Conservation (phyloP, 2,797 vertebrate genomes). For the Lagodon rhomboides region DNA sequence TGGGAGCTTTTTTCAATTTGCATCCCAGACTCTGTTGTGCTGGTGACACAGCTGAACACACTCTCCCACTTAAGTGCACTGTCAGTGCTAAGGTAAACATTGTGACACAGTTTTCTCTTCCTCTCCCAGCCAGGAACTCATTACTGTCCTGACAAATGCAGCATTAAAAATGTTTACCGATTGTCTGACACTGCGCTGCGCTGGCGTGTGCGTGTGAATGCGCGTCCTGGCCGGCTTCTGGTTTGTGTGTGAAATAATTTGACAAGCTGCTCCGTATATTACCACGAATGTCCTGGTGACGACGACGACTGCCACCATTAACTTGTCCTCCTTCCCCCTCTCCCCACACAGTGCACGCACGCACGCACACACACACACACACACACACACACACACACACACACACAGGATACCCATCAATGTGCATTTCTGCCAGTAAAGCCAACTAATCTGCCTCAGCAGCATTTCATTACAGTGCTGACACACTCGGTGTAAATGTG, state of each 20-base stretch:
- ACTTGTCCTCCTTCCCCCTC: background rate
- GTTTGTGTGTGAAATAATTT: constrained; percentile 34
- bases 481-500: constrained; percentile 11
- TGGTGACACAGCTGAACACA: constrained; percentile 16
- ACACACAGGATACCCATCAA: constrained; percentile 12
- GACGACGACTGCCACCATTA: constrained; percentile 35
- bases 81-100: constrained; percentile 38
- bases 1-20: constrained; percentile 19
- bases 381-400: constrained; percentile 13
- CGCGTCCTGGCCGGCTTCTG: background rate
- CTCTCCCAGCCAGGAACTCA: constrained; percentile 27
- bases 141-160: constrained; percentile 43
- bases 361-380: background rate
- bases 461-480: constrained; percentile 57
- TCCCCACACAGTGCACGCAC: background rate
- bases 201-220: constrained; percentile 10
- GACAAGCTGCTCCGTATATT: constrained; percentile 39
- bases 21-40: constrained; percentile 12
- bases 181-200: constrained; percentile 17
- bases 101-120: constrained; percentile 25
- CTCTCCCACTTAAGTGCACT: constrained; percentile 21
- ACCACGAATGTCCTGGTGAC: constrained; percentile 25
- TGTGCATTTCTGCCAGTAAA: constrained; percentile 41
- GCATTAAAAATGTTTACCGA: constrained; percentile 37
- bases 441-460: constrained; percentile 46